phyloP scores from a whole-genome alignment of 2,797 vertebrate species.

The Craterocephalus amniculus region DNA sequence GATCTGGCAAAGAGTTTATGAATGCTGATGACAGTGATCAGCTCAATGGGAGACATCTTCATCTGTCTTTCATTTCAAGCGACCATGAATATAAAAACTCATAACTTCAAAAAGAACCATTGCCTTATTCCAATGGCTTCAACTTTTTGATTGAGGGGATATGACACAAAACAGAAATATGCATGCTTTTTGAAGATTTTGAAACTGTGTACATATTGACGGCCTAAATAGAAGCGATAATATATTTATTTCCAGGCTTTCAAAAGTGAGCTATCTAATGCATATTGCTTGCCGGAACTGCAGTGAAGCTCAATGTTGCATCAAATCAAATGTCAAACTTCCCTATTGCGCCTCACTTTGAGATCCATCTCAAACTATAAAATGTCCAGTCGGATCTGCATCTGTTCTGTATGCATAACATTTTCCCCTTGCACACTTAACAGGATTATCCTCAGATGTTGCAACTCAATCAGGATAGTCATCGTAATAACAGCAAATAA shows the following conservation, averaged over 20 bases:
- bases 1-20: constrained; percentile 59
- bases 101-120: neutral
- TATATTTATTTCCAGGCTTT: constrained; percentile 7
- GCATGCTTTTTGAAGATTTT: neutral
- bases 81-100: too few species aligned
- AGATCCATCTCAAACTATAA: constrained; percentile 22
- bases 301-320: constrained; percentile 9
- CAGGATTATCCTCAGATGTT: constrained; percentile 17
- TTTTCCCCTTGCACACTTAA: constrained; percentile 9
- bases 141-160: neutral
- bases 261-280: constrained; percentile 8
- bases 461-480: constrained; percentile 20
- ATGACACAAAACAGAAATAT: neutral
- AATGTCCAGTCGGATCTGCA: constrained; percentile 9
- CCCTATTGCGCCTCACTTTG: constrained; percentile 9
- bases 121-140: neutral
- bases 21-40: constrained; percentile 55
- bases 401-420: neutral
- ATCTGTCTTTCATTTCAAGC: too few species aligned
- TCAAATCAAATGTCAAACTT: constrained; percentile 43
- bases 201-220: neutral
- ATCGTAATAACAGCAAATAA: constrained; percentile 28
- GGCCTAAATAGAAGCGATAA: constrained; percentile 7
- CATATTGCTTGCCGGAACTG: constrained; percentile 26
- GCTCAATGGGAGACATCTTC: constrained; percentile 15